Base-by-base conservation (phyloP, 2,797 vertebrate species). In the Peromyscus attwateri region DNA sequence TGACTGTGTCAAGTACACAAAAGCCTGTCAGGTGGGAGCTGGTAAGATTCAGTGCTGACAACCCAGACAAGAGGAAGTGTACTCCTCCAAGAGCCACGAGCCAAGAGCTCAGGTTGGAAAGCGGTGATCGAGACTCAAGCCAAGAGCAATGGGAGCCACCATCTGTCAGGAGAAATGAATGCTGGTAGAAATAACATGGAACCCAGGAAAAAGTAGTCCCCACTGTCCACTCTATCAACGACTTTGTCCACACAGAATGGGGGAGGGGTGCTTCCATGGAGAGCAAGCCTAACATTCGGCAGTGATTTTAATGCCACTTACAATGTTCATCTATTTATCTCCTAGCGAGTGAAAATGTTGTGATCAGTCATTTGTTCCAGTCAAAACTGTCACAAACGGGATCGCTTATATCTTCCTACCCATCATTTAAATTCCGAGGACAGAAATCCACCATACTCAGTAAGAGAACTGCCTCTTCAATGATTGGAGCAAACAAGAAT, bases 321-420 rank as follows among this genome's bases (percentile, higher is more conserved):
- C 0, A 34, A 75, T 66, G 21, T 94, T 14, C 6, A 29, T 96
- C 95, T 68, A 52, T 98, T 97, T 98, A 90, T 97, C 89, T 97
- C 92, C 91, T 98, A 99, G 99, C 99, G 96, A 99, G 99, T 98
- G 99, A 99, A 98, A 99, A 99, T 60, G 98, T 99, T 88, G 98
- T 99, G 97, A 98, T 99, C 98, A 99, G 99, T 98, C 99, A 99
- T 80, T 98, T 99, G 98, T 99, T 99, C 98, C 99, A 99, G 98
- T 99, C 99, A 97, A 99, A 99, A 98, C 98, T 99, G 98, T 99
- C 99, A 96, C 99, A 99, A 95, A 99, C 99, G 8, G 99, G 99
- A 96, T 99, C 99, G 73, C 99, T 99, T 98, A 95, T 99, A 95
- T 99, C 99, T 95, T 98, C 97, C 17, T 99, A 98, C 91, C 98